These are phyloP conservation scores for Drosophila dives DNA, from an alignment of 2,888 invertebrate genomes.

Conservation along the genomic window DNA sequence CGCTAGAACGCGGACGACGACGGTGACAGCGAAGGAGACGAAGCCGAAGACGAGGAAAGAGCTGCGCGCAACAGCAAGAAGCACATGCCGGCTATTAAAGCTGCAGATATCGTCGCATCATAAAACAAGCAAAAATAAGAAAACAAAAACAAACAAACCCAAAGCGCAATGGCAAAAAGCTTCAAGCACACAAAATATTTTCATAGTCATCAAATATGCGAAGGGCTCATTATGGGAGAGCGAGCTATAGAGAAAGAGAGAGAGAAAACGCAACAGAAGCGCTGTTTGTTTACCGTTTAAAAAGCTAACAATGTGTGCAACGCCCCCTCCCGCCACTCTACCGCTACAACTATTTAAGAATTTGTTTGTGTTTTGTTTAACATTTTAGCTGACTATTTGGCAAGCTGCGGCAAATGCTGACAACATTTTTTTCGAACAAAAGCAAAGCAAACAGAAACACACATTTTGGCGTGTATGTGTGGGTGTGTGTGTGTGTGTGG, in stretches of 20 bases:
- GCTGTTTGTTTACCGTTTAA: slow-evolving; percentile 50
- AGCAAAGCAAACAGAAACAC: slow-evolving; percentile 28
- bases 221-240: slow-evolving; percentile 19
- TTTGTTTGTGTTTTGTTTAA: slow-evolving; percentile 48
- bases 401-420: slow-evolving; percentile 61
- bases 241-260: slow-evolving; percentile 4
- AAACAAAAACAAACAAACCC: slow-evolving; percentile 27
- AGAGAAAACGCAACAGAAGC: slow-evolving; percentile 9
- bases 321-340: too few relatives aligned
- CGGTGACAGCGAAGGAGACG: neutral
- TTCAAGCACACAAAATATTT: slow-evolving; percentile 47
- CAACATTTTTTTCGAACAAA: slow-evolving; percentile 25
- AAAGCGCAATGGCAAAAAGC: slow-evolving; percentile 48
- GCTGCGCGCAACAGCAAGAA: slow-evolving; percentile 9
- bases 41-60: slow-evolving; percentile 5
- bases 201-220: slow-evolving; percentile 46
- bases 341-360: slow-evolving; percentile 17
- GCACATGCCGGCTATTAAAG: slow-evolving; percentile 47
- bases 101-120: slow-evolving; percentile 26
- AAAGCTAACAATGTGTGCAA: slow-evolving; percentile 22
- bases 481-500: neutral
- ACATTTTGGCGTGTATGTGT: neutral
- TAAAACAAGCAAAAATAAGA: slow-evolving; percentile 34
- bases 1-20: slow-evolving; percentile 15
- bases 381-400: slow-evolving; percentile 60